A percentile compares a stretch with the other conserved stretches of the same genome.
Conservation (phyloP, 2,888 invertebrate species). For the Drosophila gaucha region DNA sequence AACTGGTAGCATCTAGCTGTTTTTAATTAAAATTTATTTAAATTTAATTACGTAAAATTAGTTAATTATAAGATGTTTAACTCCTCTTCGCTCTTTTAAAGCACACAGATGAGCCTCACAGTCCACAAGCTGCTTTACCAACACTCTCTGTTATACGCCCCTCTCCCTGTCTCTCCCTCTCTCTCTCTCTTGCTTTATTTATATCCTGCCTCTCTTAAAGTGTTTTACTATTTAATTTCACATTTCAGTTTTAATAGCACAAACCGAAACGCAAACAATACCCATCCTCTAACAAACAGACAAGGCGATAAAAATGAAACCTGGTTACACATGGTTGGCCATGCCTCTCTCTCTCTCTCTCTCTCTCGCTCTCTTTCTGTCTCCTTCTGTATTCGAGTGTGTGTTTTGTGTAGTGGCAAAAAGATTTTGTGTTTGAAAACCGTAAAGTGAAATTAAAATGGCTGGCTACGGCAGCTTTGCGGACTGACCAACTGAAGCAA, state of each 20-base stretch:
- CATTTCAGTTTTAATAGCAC: slow-evolving; percentile 67
- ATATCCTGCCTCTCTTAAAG: slow-evolving; percentile 31
- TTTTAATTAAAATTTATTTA: too few relatives aligned
- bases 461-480: slow-evolving; percentile 53
- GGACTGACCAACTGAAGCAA: slow-evolving; percentile 52
- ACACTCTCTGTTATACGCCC: too few relatives aligned
- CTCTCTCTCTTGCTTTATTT: background rate
- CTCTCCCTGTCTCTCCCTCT: background rate
- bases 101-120: too few relatives aligned
- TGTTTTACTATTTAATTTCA: slow-evolving; percentile 42
- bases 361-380: background rate
- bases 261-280: slow-evolving; percentile 53
- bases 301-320: slow-evolving; percentile 64
- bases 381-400: background rate
- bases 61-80: background rate
- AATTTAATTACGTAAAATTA: background rate
- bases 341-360: background rate
- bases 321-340: slow-evolving; percentile 56
- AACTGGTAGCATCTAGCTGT: too few relatives aligned
- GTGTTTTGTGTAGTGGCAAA: slow-evolving; percentile 60
- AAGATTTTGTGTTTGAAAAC: slow-evolving; percentile 77
- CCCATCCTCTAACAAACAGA: slow-evolving; percentile 31
- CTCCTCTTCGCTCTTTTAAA: too few relatives aligned
- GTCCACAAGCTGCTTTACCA: too few relatives aligned
- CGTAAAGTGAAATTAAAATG: slow-evolving; percentile 81